Conservation (phyloP, 2,888 invertebrate genomes). For the Dasysyrphus tricinctus region DNA sequence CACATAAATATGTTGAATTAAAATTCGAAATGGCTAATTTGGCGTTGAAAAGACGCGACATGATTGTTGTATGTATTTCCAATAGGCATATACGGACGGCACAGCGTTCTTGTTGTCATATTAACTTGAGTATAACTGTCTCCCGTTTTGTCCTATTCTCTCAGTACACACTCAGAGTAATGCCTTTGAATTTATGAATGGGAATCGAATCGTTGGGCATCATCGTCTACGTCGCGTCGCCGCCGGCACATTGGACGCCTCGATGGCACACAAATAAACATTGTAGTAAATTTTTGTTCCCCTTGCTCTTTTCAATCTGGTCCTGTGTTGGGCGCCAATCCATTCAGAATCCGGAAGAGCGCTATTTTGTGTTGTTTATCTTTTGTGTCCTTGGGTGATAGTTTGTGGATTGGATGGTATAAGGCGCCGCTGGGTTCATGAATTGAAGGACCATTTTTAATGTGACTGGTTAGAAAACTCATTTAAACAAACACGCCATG, state of each 20-base stretch:
- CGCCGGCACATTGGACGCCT: constrained; percentile 68
- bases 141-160: constrained; percentile 10
- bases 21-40: constrained; percentile 74
- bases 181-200: constrained; percentile 71
- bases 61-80: constrained; percentile 59
- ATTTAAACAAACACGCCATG: constrained; percentile 57
- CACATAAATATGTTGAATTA: constrained; percentile 69
- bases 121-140: not conserved
- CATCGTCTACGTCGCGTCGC: constrained; percentile 25
- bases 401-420: constrained; percentile 14
- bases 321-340: constrained; percentile 47
- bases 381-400: constrained; percentile 55
- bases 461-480: constrained; percentile 53
- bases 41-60: constrained; percentile 70
- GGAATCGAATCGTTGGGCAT: constrained; percentile 45
- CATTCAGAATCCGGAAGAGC: constrained; percentile 74
- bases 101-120: not conserved
- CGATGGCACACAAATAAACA: constrained; percentile 70
- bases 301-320: constrained; percentile 35
- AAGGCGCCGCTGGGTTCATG: constrained; percentile 54
- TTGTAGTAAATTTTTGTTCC: constrained; percentile 67
- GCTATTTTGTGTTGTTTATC: constrained; percentile 65
- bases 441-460: constrained; percentile 62
- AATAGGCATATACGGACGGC: constrained; percentile 13
- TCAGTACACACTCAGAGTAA: constrained; percentile 28